These are phyloP conservation scores for Fukomys damarensis DNA, from an alignment of 2,113 vertebrate species.

Conservation along the genomic window DNA sequence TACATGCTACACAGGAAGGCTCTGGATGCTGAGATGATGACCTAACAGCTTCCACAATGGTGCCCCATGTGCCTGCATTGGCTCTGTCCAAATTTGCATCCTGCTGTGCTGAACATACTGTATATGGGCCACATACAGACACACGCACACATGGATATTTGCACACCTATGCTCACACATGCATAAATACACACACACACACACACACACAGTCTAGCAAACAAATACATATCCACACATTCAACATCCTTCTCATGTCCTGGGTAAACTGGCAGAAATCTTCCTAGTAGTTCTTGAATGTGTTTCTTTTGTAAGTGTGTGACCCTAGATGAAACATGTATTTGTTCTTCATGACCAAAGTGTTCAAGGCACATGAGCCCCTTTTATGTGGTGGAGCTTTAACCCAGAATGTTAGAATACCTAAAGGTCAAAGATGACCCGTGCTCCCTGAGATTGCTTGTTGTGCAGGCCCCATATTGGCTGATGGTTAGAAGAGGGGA, in stretches of 20 bases:
- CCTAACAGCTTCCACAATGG: fast-evolving
- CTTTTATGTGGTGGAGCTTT: background rate
- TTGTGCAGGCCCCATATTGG: background rate
- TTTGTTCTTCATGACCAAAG: background rate
- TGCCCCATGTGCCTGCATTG: no score
- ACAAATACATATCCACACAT: background rate
- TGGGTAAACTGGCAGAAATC: background rate
- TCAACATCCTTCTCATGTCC: background rate
- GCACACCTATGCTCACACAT: no score
- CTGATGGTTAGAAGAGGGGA: no score
- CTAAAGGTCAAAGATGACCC: background rate
- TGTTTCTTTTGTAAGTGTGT: background rate
- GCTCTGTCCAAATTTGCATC: background rate
- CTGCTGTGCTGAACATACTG: background rate
- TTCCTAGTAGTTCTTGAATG: background rate
- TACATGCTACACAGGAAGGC: background rate
- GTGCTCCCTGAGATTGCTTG: background rate
- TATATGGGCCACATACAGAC: background rate
- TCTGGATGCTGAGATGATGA: fast-evolving
- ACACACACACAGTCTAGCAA: background rate
- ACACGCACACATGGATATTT: background rate
- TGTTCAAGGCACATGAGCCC: background rate
- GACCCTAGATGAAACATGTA: background rate
- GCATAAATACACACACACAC: background rate
- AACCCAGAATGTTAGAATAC: background rate